A percentile compares a stretch with the other conserved stretches of the same genome.
phyloP scores from a whole-genome alignment of 2,113 vertebrate genomes.

The Cercopithecus mona region DNA sequence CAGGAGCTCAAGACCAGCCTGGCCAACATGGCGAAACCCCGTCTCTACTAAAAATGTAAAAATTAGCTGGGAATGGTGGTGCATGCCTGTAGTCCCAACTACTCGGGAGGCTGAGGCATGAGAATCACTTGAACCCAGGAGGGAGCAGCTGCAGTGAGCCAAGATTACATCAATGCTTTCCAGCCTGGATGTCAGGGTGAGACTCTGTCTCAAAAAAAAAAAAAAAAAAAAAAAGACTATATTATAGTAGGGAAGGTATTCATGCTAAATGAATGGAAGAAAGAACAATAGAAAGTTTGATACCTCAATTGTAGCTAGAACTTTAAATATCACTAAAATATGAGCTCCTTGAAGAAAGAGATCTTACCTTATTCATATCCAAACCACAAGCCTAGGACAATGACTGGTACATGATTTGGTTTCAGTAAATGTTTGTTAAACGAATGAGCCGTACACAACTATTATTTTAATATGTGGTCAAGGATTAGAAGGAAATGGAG shows the following conservation, averaged over 20 bases:
- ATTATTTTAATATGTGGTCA: background rate
- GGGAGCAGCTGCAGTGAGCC: background rate
- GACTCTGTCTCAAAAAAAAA: background rate
- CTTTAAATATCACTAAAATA: background rate
- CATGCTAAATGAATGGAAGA: slow-evolving; percentile 31
- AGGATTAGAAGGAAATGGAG: slow-evolving; percentile 12
- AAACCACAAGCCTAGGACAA: background rate
- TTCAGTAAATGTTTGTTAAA: slow-evolving; percentile 23
- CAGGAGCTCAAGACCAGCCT: background rate
- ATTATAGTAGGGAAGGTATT: background rate
- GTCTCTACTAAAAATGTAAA: background rate
- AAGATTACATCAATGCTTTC: background rate
- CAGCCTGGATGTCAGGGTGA: background rate
- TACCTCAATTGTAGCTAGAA: slow-evolving; percentile 5
- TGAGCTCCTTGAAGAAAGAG: background rate
- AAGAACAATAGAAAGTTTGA: slow-evolving; percentile 19
- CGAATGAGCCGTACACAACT: background rate
- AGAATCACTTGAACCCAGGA: background rate
- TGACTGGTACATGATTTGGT: background rate
- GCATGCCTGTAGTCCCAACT: background rate
- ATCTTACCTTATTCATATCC: background rate
- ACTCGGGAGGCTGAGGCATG: background rate
- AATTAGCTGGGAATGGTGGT: background rate
- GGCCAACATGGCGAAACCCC: background rate
- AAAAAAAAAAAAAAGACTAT: background rate